Percentiles rank a stretch among this genome's conserved stretches.
Conservation (phyloP, 2,888 invertebrate genomes). For the Aporophyla lueneburgensis region DNA sequence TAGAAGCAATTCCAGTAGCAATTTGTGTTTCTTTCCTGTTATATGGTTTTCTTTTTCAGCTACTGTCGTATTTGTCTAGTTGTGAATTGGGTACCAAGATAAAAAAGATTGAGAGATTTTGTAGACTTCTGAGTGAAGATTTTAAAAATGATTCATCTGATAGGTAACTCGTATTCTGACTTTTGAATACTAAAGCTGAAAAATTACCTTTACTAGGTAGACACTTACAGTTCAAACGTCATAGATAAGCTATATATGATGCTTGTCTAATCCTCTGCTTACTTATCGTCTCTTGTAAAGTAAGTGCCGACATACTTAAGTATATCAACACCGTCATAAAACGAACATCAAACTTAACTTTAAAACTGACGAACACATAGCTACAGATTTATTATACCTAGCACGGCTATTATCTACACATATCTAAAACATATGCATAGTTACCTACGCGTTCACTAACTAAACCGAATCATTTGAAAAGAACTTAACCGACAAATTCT, state of each 20-base stretch:
- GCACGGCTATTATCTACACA: conserved; percentile 82
- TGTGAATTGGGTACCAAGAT: not conserved
- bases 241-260: not conserved
- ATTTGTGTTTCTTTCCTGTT: conserved; percentile 27
- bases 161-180: not conserved
- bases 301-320: conserved; percentile 34
- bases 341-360: conserved; percentile 70
- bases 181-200: no score
- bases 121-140: not conserved
- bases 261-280: conserved; percentile 1
- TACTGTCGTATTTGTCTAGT: not conserved
- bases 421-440: conserved; percentile 87
- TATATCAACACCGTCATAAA: conserved; percentile 59
- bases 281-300: conserved; percentile 22
- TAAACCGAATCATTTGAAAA: conserved; percentile 66
- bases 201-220: not conserved
- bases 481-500: conserved; percentile 62
- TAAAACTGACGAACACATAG: conserved; percentile 70
- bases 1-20: conserved; percentile 45
- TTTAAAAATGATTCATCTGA: no score
- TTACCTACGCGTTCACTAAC: conserved; percentile 84
- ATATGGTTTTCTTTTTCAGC: not conserved
- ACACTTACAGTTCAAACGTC: not conserved
- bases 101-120: not conserved
- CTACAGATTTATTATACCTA: conserved; percentile 71